A percentile compares a stretch with the other conserved stretches of the same genome.
Conservation (phyloP, 2,888 invertebrate species). For the Hemicrepidius hirtus region DNA sequence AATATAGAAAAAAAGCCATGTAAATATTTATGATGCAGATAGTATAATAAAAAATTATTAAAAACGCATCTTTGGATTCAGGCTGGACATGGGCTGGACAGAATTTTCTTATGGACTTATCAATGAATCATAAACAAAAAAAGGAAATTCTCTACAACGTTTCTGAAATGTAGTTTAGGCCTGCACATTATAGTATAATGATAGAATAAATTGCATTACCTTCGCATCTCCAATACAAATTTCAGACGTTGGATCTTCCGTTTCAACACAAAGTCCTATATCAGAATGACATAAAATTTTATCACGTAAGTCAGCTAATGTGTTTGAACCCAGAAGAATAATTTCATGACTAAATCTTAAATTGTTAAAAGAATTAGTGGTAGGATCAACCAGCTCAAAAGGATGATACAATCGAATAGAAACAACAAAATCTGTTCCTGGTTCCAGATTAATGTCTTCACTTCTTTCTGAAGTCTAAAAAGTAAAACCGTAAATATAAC, state of each 20-base stretch:
- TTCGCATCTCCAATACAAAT: constrained; percentile 4
- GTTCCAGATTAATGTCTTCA: constrained; percentile 56
- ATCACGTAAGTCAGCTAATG: constrained; percentile 83
- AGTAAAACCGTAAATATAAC: neutral
- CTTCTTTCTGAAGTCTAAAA: neutral
- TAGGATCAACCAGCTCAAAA: constrained; percentile 61
- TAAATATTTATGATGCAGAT: no score
- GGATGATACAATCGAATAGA: constrained; percentile 74
- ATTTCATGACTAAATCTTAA: constrained; percentile 76
- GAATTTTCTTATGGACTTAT: no score
- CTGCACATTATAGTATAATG: no score
- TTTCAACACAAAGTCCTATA: constrained; percentile 76
- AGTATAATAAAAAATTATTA: no score
- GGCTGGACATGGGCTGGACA: no score
- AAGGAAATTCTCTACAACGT: no score
- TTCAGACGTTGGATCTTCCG: constrained; percentile 68
- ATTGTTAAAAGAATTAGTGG: constrained; percentile 47
- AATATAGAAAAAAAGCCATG: no score
- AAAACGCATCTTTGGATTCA: no score
- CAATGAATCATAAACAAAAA: no score
- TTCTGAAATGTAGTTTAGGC: no score
- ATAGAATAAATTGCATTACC: no score
- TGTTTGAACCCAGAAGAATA: constrained; percentile 80
- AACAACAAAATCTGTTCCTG: constrained; percentile 71
- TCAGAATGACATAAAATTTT: constrained; percentile 85